These are phyloP conservation scores for Peromyscus californicus DNA, from an alignment of 2,113 vertebrate species.

Conservation along the genomic window DNA sequence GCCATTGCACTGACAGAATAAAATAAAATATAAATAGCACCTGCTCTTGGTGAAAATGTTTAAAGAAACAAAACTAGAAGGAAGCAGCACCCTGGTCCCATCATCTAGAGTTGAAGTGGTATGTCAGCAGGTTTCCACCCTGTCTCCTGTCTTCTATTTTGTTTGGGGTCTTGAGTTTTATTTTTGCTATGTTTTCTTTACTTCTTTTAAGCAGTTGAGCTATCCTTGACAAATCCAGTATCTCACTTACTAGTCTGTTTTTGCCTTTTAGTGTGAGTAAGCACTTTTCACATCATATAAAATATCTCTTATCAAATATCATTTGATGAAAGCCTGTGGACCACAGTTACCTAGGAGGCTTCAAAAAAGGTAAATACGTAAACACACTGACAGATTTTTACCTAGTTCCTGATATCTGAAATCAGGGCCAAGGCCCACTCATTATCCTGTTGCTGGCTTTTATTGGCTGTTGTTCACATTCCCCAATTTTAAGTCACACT, in stretches of 20 bases:
- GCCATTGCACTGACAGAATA: not conserved
- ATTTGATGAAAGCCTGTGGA: not conserved
- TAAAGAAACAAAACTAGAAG: constrained; percentile 25
- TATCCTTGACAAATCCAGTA: constrained; percentile 27
- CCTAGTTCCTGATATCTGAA: not conserved
- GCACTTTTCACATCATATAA: not conserved
- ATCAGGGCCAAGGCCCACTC: not conserved
- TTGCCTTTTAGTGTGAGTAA: constrained; percentile 2
- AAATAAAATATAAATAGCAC: not conserved
- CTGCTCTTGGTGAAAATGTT: not conserved
- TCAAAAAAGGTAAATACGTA: not conserved
- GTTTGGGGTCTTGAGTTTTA: not conserved
- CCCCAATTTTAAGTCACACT: not conserved
- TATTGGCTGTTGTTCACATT: not conserved
- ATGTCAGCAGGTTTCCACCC: not conserved
- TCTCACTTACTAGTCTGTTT: constrained; percentile 18
- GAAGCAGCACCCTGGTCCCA: not conserved
- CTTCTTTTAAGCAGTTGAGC: not conserved
- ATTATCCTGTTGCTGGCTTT: not conserved
- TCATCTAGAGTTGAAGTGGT: not conserved
- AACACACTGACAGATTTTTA: not conserved
- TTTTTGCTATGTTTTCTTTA: not conserved
- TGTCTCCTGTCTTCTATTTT: not conserved
- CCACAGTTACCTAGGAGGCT: not conserved
- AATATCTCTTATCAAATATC: not conserved